Evolutionary conservation across 2,113 vertebrate genomes (phyloP), one percentile per base, ranked within the genome.

Genomic region (Anguilla rostrata): DNA sequence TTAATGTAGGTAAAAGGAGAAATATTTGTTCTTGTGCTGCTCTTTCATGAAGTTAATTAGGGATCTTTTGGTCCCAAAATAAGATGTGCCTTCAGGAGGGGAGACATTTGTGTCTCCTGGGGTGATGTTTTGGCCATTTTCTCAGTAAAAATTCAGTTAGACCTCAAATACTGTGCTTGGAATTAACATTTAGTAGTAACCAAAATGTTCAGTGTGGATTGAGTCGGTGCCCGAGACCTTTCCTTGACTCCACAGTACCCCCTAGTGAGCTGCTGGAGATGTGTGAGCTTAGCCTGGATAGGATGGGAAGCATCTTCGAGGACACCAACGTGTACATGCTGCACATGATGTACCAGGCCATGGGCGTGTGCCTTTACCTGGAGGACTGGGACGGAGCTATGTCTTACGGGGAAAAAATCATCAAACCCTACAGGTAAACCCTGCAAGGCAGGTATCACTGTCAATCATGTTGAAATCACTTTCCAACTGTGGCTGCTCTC

Each of bases 291-390:
- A 99, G 97, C 91, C 93, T 99, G 92, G 98, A 99, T 82, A 95
- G 98, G 94, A 99, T 99, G 98, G 95, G 97, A 83, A 84, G 94
- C 0, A 93, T 98, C 84, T 99, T 99, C 41, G 96, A 96, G 40
- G 97, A 97, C 60, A 93, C 95, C 57, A 99, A 99, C 3, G 95
- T 99, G 81, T 99, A 98, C 93, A 95, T 99, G 97, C 92, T 99
- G 40, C 98, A 99, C 91, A 98, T 99, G 97, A 97, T 97, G 96
- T 99, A 99, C 94, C 98, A 99, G 91, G 97, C 98, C 90, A 99
- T 99, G 98, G 98, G 98, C 0, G 95, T 99, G 81, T 99, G 97
- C 89, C 90, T 99, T 26, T 98, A 96, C 1, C 92, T 95, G 95
- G 94, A 97, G 79, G 96, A 98, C 90, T 94, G 96, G 93, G 96